Percentiles rank a stretch among this genome's conserved stretches.
Evolutionary conservation across 2,888 invertebrate genomes (phyloP).

Genomic region (Protophormia terraenovae): DNA sequence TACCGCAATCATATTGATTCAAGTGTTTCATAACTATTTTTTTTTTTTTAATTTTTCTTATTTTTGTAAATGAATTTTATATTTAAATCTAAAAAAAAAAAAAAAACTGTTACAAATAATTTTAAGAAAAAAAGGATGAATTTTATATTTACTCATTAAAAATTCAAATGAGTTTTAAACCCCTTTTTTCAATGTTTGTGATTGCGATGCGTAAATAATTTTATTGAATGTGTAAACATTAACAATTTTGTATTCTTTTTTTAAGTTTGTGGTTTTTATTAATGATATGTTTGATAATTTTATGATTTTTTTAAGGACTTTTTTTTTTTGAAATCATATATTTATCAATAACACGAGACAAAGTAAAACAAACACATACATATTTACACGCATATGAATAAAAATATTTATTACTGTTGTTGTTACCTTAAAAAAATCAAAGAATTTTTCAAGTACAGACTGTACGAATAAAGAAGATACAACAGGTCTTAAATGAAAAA

Average conservation of each 20-base stretch:
- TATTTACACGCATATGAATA: not conserved
- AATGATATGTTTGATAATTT: slow-evolving; percentile 8
- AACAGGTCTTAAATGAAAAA: too few relatives aligned
- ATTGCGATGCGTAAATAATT: slow-evolving; percentile 27
- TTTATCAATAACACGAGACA: not conserved
- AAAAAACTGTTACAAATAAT: slow-evolving; percentile 27
- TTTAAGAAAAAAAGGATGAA: not conserved
- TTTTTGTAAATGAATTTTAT: slow-evolving; percentile 64
- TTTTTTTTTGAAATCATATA: not conserved
- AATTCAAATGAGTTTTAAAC: slow-evolving; percentile 35
- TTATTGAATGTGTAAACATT: slow-evolving; percentile 38
- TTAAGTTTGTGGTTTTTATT: not conserved
- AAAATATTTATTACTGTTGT: not conserved
- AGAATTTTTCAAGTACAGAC: too few relatives aligned
- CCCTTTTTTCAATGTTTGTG: not conserved
- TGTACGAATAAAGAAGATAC: too few relatives aligned
- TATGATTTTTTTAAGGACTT: not conserved
- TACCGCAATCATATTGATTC: slow-evolving; percentile 16
- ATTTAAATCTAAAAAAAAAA: not conserved
- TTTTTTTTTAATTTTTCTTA: slow-evolving; percentile 53
- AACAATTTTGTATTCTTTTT: slow-evolving; percentile 7
- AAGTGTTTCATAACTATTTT: slow-evolving; percentile 23
- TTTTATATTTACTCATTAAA: slow-evolving; percentile 26
- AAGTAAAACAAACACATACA: not conserved
- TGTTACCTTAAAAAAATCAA: too few relatives aligned